Evolutionary conservation across 2,888 invertebrate species (phyloP).

Genomic region (Aleiodes leptofemur): DNA sequence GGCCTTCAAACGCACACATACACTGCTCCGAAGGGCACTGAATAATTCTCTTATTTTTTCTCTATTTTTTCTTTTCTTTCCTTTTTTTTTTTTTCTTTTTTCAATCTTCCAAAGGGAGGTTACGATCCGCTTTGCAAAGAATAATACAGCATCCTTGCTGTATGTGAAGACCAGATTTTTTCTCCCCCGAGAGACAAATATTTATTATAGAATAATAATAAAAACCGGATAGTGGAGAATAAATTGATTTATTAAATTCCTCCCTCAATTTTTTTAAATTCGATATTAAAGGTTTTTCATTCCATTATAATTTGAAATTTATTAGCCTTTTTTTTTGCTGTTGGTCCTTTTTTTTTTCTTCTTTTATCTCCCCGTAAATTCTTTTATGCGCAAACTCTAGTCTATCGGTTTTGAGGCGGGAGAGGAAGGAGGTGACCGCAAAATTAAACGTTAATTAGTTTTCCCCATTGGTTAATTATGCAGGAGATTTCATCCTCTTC

Average conservation of each 20-base stretch:
- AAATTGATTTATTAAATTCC: constrained; percentile 17
- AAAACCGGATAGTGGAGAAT: neutral
- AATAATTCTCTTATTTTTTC: constrained; percentile 5
- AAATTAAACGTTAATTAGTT: constrained; percentile 57
- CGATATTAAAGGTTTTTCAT: neutral
- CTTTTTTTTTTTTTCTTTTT: neutral
- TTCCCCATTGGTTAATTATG: constrained; percentile 36
- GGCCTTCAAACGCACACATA: constrained; percentile 19
- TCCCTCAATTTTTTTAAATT: neutral
- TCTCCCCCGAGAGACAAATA: neutral
- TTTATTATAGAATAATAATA: constrained; percentile 12
- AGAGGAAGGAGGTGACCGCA: constrained; percentile 52
- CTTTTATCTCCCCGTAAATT: no score
- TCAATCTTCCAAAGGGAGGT: neutral
- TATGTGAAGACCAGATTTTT: neutral
- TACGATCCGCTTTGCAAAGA: neutral
- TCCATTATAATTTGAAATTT: constrained; percentile 16
- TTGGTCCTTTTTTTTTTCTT: neutral
- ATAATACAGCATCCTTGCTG: neutral
- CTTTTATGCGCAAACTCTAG: constrained; percentile 32
- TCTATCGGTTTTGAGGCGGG: constrained; percentile 18
- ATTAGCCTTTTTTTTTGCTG: constrained; percentile 4
- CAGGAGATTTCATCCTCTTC: constrained; percentile 30
- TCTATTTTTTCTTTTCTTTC: neutral
- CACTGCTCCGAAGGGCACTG: constrained; percentile 21